Conservation (phyloP, 1,140 invertebrate species). For the Leptinotarsa lineolata region DNA sequence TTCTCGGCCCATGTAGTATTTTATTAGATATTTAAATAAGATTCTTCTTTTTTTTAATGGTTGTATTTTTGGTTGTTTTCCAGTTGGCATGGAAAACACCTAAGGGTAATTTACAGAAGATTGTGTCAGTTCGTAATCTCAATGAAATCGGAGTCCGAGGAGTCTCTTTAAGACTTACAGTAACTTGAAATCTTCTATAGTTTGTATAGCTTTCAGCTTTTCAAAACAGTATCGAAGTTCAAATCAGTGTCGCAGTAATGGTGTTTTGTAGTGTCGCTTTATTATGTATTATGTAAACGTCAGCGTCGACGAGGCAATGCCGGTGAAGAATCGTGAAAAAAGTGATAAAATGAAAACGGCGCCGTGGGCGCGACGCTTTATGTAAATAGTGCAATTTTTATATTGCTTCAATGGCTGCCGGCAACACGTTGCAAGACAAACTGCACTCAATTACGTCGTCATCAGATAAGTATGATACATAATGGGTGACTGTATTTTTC, state of each 20-base stretch:
- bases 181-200: too few relatives aligned
- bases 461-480: not conserved
- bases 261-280: not conserved
- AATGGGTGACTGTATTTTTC: not conserved
- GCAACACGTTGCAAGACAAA: not conserved
- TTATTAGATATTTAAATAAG: too few relatives aligned
- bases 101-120: too few relatives aligned
- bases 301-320: not conserved
- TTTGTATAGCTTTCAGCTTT: too few relatives aligned
- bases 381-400: not conserved
- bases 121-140: too few relatives aligned
- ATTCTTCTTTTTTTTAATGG: too few relatives aligned
- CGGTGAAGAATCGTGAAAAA: not conserved
- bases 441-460: not conserved
- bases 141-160: too few relatives aligned
- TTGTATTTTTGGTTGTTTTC: too few relatives aligned
- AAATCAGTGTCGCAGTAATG: not conserved
- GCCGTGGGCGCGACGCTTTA: not conserved
- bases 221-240: too few relatives aligned
- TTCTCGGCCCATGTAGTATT: too few relatives aligned
- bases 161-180: too few relatives aligned
- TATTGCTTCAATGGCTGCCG: slow-evolving; percentile 1
- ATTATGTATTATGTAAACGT: not conserved
- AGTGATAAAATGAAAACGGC: slow-evolving; percentile 6
- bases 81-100: too few relatives aligned